Evolutionary conservation across 2,113 vertebrate genomes (phyloP), one percentile per base, ranked within the genome.

Genomic region (Monopterus albus): DNA sequence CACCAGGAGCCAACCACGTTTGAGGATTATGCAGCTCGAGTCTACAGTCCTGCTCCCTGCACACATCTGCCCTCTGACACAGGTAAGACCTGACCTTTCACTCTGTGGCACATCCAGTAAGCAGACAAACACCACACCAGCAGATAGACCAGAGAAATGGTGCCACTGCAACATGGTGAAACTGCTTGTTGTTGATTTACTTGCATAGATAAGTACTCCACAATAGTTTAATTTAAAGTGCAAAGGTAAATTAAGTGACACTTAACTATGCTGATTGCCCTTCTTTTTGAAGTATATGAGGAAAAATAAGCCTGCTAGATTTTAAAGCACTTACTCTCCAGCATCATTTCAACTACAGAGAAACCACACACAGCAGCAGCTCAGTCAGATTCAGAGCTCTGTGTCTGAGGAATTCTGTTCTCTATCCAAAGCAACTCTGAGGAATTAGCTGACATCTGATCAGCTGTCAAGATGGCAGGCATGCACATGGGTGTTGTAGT

Each of bases 11-110:
- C 96, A 31, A 96, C 95, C 49, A 96, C 96, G 0, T 99, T 99
- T 79, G 98, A 99, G 88, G 98, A 99, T 85, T 98, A 98, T 70
- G 96, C 98, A 47, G 96, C 96, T 40, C 96, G 98, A 42, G 96
- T 99, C 84, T 99, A 98, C 90, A 97, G 96, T 81, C 98, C 98
- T 58, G 97, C 97, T 72, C 96, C 97, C 51, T 97, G 94, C 87
- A 95, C 96, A 61, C 94, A 97, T 84, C 92, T 96, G 65, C 93
- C 95, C 50, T 92, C 95, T 46, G 96, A 99, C 84, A 80, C 95
- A 81, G 96, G 98, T 99, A 90, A 90, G 93, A 75, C 42, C 43
- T 10, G 14, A 26, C n/a, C 18, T 17, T 4, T 17, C 5, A 1
- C 45, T 15, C 43, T 12, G 33, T 25, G 6, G 23, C 25, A 0